Conservation (phyloP, 1,140 invertebrate species). For the Eurosta solidaginis region DNA sequence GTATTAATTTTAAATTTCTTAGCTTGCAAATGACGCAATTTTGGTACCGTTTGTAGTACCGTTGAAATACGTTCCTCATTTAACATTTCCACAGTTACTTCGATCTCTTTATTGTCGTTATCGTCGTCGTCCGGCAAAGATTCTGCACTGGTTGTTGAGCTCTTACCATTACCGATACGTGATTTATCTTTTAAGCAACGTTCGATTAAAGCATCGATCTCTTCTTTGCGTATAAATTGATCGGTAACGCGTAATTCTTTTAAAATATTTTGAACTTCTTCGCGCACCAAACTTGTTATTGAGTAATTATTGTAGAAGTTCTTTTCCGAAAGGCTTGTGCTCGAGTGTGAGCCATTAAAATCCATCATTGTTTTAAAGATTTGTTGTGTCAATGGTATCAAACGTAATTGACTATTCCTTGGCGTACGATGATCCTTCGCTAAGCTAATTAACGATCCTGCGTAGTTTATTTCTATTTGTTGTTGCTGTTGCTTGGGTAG, state of each 20-base stretch:
- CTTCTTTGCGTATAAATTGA: constrained; percentile 29
- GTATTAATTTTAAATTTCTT: constrained; percentile 32
- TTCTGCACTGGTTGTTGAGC: not conserved
- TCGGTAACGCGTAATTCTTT: constrained; percentile 21
- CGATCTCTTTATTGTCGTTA: constrained; percentile 25
- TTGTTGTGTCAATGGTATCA: constrained; percentile 30
- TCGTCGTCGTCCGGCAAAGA: not conserved
- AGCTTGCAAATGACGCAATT: constrained; percentile 29
- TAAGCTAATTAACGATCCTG: not conserved
- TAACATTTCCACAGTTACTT: constrained; percentile 18
- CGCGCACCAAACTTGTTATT: constrained; percentile 26
- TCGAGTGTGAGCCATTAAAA: constrained; percentile 29
- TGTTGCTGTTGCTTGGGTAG: not conserved
- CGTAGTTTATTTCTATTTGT: not conserved
- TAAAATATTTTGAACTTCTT: constrained; percentile 32
- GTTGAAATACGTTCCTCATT: constrained; percentile 24
- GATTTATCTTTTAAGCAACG: constrained; percentile 5
- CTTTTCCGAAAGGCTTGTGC: constrained; percentile 4
- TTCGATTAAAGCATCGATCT: constrained; percentile 29
- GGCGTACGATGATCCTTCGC: not conserved
- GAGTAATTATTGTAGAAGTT: constrained; percentile 20
- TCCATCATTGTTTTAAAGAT: constrained; percentile 19
- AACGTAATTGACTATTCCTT: constrained; percentile 8
- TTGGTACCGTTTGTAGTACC: constrained; percentile 28
- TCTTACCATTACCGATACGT: not conserved